Evolutionary conservation across 2,113 vertebrate species (phyloP), one percentile per base, ranked within the genome.

Genomic region (Calidris pugnax): DNA sequence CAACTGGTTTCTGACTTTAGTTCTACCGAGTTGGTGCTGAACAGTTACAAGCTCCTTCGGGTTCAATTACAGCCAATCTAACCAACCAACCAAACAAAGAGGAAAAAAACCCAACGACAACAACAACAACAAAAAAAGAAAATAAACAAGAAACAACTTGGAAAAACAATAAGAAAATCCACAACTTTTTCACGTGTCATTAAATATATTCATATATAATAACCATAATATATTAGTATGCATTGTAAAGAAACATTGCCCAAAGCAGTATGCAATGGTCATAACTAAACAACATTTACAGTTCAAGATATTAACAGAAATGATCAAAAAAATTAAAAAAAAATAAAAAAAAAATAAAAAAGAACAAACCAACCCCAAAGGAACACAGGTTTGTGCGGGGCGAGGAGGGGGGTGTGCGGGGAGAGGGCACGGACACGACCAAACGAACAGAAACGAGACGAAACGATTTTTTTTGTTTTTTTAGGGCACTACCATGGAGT

Each of bases 141-240:
- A 90, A 96, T 89, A 93, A 60, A 64, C 97, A 97, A 94, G 72
- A 94, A 96, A 96, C 74, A 90, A 92, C 87, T 97, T 33, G 9
- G 91, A 75, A 98, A 97, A 97, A 97, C 97, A 96, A 96, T 97
- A 98, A 98, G 97, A 98, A 99, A 99, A 98, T 98, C 98, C 99
- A 99, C 99, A 99, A 98, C 97, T 98, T 99, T 98, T 98, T 98
- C 98, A 98, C 98, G 98, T 98, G 99, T 99, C 98, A 99, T 99
- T 99, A 99, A 99, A 99, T 99, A 99, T 99, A 99, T 99, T 99
- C 99, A 99, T 99, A 99, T 99, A 99, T 99, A 99, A 99, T 99
- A 99, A 99, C 99, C 98, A 98, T 99, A 99, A 99, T 99, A 99
- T 99, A 99, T 99, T 99, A 99, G 99, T 99, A 99, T 98, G 98